Evolutionary conservation across 1,140 invertebrate species (phyloP).

Genomic region (Anoplolepis gracilipes): DNA sequence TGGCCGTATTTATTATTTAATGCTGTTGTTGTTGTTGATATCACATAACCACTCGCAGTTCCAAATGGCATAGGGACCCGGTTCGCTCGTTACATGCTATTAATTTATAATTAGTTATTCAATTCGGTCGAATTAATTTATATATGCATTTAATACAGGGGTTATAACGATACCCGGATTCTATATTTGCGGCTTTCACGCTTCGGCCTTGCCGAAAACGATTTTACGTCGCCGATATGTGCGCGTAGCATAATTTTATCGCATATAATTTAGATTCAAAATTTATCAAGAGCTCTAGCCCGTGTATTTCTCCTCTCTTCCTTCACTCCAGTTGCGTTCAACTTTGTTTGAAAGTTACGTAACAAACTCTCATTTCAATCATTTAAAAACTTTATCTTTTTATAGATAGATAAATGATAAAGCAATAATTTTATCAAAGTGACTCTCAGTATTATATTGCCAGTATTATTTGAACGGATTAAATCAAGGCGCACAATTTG

Average conservation of each 20-base stretch:
- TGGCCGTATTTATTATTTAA: conserved; percentile 58
- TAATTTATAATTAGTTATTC: conserved; percentile 63
- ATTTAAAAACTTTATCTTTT: neutral
- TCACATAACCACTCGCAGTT: conserved; percentile 52
- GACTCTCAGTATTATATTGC: conserved; percentile 20
- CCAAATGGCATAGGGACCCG: conserved; percentile 53
- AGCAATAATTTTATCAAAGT: conserved; percentile 23
- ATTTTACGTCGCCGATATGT: conserved; percentile 32
- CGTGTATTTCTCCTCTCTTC: too few species aligned
- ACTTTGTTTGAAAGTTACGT: neutral
- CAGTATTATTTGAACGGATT: conserved; percentile 46
- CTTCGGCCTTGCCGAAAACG: conserved; percentile 38
- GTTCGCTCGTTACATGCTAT: conserved; percentile 60
- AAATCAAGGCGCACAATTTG: conserved; percentile 61
- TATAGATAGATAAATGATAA: neutral
- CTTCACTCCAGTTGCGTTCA: too few species aligned
- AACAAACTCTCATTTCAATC: neutral
- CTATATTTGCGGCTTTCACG: conserved; percentile 61
- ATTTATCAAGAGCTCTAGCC: conserved; percentile 5
- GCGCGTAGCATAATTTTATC: conserved; percentile 35
- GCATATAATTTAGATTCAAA: neutral
- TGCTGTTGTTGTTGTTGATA: conserved; percentile 58
- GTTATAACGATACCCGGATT: conserved; percentile 58
- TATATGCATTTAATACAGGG: conserved; percentile 57
- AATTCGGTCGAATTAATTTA: conserved; percentile 64